Conservation (phyloP, 64 coral and sea anemone genomes). For the Pachyseris speciosa region DNA sequence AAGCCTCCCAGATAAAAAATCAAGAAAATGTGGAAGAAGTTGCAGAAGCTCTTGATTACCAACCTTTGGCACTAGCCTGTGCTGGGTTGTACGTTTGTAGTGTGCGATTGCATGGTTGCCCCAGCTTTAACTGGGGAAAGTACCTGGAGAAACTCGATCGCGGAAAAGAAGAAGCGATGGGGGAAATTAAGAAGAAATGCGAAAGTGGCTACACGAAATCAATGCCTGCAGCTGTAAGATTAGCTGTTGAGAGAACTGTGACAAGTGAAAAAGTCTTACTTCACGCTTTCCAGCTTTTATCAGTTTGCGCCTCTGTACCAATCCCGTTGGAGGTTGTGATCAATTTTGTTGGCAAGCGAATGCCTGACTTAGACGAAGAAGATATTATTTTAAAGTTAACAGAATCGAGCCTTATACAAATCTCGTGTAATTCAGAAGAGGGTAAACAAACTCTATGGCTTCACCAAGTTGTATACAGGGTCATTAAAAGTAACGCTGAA, state of each 20-base stretch:
- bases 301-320: neutral
- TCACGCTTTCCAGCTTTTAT: neutral
- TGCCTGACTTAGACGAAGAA: neutral
- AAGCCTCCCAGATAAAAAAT: neutral
- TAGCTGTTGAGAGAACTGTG: neutral
- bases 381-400: neutral
- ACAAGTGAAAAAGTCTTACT: neutral
- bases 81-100: neutral
- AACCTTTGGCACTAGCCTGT: neutral
- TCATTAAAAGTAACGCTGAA: neutral
- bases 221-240: conserved; percentile 1
- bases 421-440: neutral
- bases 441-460: neutral
- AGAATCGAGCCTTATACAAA: neutral
- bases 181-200: conserved; percentile 8
- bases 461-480: neutral
- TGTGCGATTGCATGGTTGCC: neutral
- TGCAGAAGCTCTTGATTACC: neutral
- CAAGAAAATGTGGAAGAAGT: neutral
- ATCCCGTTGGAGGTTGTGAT: neutral
- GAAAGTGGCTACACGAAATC: conserved; percentile 4
- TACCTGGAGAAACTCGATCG: neutral
- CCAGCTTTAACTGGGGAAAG: neutral
- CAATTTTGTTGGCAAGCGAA: neutral
- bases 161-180: conserved; percentile 16